A percentile compares a stretch with the other conserved stretches of the same genome.
Conservation (phyloP, 1,140 invertebrate genomes). For the Pseudomyrmex concolor region DNA sequence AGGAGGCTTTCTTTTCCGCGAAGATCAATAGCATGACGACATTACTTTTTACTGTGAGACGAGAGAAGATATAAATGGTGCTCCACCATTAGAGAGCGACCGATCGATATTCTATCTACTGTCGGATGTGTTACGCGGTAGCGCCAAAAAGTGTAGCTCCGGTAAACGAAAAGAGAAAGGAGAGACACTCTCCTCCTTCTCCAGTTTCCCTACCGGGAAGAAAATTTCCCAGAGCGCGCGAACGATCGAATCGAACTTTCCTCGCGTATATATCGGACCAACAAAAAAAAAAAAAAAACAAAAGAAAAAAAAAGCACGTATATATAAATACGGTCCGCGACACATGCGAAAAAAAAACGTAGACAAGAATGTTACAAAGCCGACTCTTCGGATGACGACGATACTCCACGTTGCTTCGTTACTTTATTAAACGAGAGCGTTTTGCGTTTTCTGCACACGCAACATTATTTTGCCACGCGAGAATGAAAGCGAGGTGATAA, state of each 20-base stretch:
- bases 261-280: not conserved
- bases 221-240: slow-evolving; percentile 49
- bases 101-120: slow-evolving; percentile 60
- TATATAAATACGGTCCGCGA: too few species aligned
- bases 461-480: too few species aligned
- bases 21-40: slow-evolving; percentile 56
- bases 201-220: slow-evolving; percentile 32
- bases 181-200: not conserved
- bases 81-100: slow-evolving; percentile 52
- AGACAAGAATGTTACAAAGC: too few species aligned
- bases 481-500: too few species aligned
- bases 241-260: slow-evolving; percentile 16
- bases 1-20: slow-evolving; percentile 27
- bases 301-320: too few species aligned
- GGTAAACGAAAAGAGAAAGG: not conserved
- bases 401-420: too few species aligned
- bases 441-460: too few species aligned
- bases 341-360: not conserved
- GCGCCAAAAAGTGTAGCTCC: slow-evolving; percentile 52
- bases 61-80: slow-evolving; percentile 52
- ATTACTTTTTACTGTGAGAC: slow-evolving; percentile 49
- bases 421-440: too few species aligned
- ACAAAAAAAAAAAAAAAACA: too few species aligned
- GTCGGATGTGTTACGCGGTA: slow-evolving; percentile 33
- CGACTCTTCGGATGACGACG: too few species aligned